Evolutionary conservation across 2,113 vertebrate species (phyloP), one percentile per base, ranked within the genome.

Genomic region (Acanthochromis polyacanthus): DNA sequence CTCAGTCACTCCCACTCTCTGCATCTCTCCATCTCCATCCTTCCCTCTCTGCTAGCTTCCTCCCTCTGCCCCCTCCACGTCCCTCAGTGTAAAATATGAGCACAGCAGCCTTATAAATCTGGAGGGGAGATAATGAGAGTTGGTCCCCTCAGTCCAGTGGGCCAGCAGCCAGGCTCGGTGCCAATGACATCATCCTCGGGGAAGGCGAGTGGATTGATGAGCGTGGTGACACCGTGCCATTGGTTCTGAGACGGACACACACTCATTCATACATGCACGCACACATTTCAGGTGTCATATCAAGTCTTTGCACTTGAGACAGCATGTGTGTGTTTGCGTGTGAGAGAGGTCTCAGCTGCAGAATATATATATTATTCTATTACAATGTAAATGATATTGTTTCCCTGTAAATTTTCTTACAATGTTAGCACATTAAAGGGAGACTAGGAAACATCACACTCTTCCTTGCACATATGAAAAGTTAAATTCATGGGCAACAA

Each of bases 171-270:
- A 79, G 74, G 78, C 78, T 71, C 25, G 23, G 80, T 87, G 88
- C 83, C 75, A 80, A 30, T 92, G 89, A 90, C 89, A 91, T 92
- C 90, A 91, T 90, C 86, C 83, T 71, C 17, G 64, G 77, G 71
- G 80, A 85, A 71, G 56, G 80, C 55, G 1, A 52, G 50, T 60
- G 57, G 78, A 88, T 78, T 84, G 78, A 91, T 79, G 82, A 82
- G 62, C 25, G 57, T 11, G 4, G 65, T 75, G 82, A 89, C 83
- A 70, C 62, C 57, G 53, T 57, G 71, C 66, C 73, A 53, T 30
- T 74, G 69, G 75, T 67, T 81, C 52, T 82, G 60, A 84, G 72
- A 59, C 71, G 68, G 45, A 75, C 23, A 32, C 57, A 53, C 65
- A 45, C 28, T 40, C 43, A 45, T 51, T 43, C 45, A 17, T 55